phyloP scores from a whole-genome alignment of 2,797 vertebrate species.

The Lophotriccus pileatus region DNA sequence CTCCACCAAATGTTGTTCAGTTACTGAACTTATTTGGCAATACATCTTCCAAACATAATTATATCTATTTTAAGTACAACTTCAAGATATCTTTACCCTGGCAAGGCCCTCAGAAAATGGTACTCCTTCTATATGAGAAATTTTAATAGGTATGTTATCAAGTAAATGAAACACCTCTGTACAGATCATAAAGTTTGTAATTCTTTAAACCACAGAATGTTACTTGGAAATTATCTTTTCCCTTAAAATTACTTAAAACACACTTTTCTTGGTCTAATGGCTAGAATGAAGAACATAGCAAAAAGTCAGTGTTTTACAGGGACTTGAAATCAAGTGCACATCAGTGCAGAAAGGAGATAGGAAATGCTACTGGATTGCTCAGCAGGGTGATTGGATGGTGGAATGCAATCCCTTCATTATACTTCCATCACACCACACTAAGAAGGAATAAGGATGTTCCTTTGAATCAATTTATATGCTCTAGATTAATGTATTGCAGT shows the following conservation, averaged over 20 bases:
- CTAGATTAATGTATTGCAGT: background rate
- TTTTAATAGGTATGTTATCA: background rate
- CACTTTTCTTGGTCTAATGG: background rate
- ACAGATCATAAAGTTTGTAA: background rate
- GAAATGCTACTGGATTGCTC: background rate
- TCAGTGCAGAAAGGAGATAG: background rate
- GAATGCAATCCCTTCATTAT: background rate
- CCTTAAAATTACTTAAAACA: background rate
- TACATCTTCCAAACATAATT: conserved; percentile 65
- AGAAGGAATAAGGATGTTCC: background rate
- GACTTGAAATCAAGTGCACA: background rate
- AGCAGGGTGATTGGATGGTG: background rate
- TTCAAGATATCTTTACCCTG: conserved; percentile 38
- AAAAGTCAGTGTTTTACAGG: background rate
- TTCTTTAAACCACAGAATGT: background rate
- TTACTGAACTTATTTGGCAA: conserved; percentile 64
- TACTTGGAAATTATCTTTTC: background rate
- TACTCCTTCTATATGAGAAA: conserved; percentile 43
- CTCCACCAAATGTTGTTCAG: background rate
- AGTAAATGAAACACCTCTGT: background rate
- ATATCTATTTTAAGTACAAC: conserved; percentile 65
- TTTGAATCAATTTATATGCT: background rate
- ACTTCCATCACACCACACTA: background rate
- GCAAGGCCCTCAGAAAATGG: conserved; percentile 54
- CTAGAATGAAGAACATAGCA: background rate